A percentile compares a stretch with the other conserved stretches of the same genome.
Conservation (phyloP, 2,888 invertebrate species). For the Slavum lentiscoides region DNA sequence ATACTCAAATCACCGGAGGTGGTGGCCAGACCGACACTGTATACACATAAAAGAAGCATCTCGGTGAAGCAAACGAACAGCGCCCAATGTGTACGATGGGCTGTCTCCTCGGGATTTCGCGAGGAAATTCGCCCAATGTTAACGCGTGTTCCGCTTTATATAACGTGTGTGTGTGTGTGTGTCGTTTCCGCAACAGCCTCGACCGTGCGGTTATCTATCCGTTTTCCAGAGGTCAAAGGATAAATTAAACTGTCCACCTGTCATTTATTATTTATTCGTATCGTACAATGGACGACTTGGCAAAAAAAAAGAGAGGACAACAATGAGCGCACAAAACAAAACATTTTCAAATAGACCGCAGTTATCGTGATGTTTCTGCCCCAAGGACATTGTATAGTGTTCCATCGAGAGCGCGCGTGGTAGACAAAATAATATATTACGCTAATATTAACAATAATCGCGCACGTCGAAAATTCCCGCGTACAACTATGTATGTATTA, state of each 20-base stretch:
- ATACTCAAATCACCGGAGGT: no score
- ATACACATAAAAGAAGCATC: no score
- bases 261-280: conserved; percentile 20
- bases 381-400: conserved; percentile 23
- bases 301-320: conserved; percentile 16
- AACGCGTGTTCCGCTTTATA: background rate
- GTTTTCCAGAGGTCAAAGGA: conserved; percentile 46
- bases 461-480: background rate
- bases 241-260: conserved; percentile 41
- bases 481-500: background rate
- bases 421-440: background rate
- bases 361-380: conserved; percentile 36
- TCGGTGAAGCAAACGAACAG: no score
- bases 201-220: background rate
- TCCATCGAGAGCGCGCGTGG: background rate
- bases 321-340: conserved; percentile 20
- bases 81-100: no score
- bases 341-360: background rate
- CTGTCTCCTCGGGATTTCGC: background rate
- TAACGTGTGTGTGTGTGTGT: background rate
- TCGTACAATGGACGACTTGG: conserved; percentile 41
- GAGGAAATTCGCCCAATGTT: background rate
- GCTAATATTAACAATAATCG: background rate
- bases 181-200: conserved; percentile 10
- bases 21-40: no score